phyloP scores from a whole-genome alignment of 1,140 invertebrate genomes.

The Aethina tumida region DNA sequence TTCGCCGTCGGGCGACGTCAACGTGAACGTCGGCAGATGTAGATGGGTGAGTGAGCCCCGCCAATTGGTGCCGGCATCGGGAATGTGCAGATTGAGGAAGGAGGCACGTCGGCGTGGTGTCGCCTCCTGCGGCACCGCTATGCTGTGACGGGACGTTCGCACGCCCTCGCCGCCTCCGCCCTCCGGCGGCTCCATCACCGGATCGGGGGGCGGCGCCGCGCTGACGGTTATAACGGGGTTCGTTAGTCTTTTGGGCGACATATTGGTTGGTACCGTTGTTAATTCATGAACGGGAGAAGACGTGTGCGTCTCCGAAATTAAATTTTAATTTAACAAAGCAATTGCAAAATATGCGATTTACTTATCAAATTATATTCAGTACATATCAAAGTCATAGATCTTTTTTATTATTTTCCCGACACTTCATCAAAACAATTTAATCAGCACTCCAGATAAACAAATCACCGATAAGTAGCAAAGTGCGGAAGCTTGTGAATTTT shows the following conservation, averaged over 20 bases:
- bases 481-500: too few relatives aligned
- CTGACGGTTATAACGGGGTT: not conserved
- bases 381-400: too few relatives aligned
- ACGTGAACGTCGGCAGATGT: slow-evolving; percentile 42
- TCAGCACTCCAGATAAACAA: too few relatives aligned
- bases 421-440: too few relatives aligned
- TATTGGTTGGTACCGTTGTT: slow-evolving; percentile 5
- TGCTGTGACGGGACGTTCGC: slow-evolving; percentile 21
- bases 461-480: too few relatives aligned
- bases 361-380: too few relatives aligned
- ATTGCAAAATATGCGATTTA: too few relatives aligned
- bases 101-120: slow-evolving; percentile 28
- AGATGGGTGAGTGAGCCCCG: slow-evolving; percentile 35
- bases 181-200: not conserved
- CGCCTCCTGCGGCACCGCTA: slow-evolving; percentile 13
- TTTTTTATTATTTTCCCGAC: too few relatives aligned
- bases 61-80: slow-evolving; percentile 27
- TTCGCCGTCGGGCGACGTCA: slow-evolving; percentile 38
- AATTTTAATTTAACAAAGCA: not conserved
- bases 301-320: not conserved
- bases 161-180: too few relatives aligned
- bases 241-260: not conserved
- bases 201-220: not conserved
- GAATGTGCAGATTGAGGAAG: slow-evolving; percentile 40
- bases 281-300: too few relatives aligned